Base-by-base conservation (phyloP, 2,113 vertebrate genomes). In the Athene cunicularia region DNA sequence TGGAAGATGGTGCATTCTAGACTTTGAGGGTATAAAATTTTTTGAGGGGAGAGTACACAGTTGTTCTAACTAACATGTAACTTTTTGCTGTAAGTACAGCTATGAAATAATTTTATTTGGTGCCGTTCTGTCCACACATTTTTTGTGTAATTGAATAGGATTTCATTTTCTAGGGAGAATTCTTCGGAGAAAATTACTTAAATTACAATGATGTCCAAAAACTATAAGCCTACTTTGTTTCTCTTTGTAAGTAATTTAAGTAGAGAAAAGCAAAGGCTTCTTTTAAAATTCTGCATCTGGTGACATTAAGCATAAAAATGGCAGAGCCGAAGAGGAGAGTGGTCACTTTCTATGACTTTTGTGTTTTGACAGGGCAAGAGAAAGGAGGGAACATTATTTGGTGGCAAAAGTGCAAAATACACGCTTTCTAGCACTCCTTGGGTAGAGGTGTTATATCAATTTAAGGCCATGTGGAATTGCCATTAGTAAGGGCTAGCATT, bases 391-490 rank as follows among this genome's bases (percentile, higher is more conserved):
- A 73, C 62, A 74, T 11, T 41, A 5, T n/a, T 83, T 71, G 60
- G 33, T 59, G 7, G 10, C 11, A 6, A 14, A 2, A 60, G 47
- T 9, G 19, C 24, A 37, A 62, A 75, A 1, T 24, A 35, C 22
- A 4, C 0, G 1, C 0, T 2, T 52, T 79, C 10, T 63, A 77
- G 30, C 3, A 2, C 14, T 90, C 12, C 27, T 33, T 19, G 6
- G 6, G 49, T 23, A 59, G 27, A 79, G 56, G 73, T 7, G 15
- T 87, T 81, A 3, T 4, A 15, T 39, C 80, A 84, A 64, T 95
- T 95, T 86, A 88, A 92, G 52, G 39, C 67, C 30, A 43, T 0
- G 8, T 79, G 80, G 90, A 87, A 66, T 74, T 92, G 52, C 88
- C 50, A 11, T 71, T 89, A 88, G 35, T 50, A 60, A 94, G 47